Evolutionary conservation across 2,797 vertebrate genomes (phyloP).

Genomic region (Rhodeus uyekii): DNA sequence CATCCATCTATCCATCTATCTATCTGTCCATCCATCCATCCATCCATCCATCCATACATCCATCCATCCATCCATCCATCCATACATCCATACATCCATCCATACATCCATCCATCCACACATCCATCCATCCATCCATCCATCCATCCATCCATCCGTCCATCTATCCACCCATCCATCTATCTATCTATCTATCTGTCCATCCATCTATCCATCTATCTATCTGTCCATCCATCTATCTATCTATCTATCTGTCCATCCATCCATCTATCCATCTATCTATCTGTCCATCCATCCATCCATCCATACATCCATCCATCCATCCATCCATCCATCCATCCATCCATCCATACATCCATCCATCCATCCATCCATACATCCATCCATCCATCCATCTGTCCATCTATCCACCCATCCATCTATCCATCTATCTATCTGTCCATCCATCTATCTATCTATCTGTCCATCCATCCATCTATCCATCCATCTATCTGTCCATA

Average conservation of each 20-base stretch:
- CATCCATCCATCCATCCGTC: not conserved
- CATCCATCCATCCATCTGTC: not conserved
- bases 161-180: no score
- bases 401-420: not conserved
- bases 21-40: not conserved
- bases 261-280: not conserved
- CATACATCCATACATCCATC: not conserved
- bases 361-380: no score
- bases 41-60: no score
- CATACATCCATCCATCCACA: not conserved
- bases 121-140: not conserved
- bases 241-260: not conserved
- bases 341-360: no score
- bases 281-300: not conserved
- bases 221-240: no score
- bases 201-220: no score
- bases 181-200: not conserved
- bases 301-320: not conserved
- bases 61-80: not conserved
- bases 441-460: not conserved
- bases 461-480: not conserved
- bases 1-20: no score
- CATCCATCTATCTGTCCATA: no score
- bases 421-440: not conserved
- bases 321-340: not conserved